Evolutionary conservation across 2,888 invertebrate species (phyloP).

Genomic region (Thyatira batis): DNA sequence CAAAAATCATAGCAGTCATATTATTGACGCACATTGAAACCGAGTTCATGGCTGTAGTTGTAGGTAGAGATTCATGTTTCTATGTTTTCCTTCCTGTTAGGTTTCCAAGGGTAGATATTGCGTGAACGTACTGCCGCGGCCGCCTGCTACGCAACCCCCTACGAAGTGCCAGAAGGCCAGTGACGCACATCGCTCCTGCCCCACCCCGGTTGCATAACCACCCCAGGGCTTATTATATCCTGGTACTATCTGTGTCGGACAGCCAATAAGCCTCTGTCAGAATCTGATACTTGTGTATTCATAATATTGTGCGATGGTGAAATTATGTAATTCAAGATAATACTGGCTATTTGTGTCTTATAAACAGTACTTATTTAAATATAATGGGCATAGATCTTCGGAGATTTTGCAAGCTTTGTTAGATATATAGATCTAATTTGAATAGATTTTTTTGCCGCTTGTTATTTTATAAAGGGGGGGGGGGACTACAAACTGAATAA

Average conservation of each 20-base stretch:
- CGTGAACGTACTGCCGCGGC: background rate
- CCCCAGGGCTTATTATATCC: conserved; percentile 38
- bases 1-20: background rate
- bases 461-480: no score
- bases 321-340: conserved; percentile 5
- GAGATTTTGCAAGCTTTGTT: no score
- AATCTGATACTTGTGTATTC: conserved; percentile 17
- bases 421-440: no score
- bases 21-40: background rate
- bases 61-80: background rate
- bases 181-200: conserved; percentile 45
- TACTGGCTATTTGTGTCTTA: no score
- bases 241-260: conserved; percentile 54
- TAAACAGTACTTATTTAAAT: no score
- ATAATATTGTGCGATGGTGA: conserved; percentile 11
- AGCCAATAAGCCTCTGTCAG: conserved; percentile 41
- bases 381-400: no score
- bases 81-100: background rate
- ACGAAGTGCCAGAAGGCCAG: conserved; percentile 26
- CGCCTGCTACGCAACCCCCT: conserved; percentile 19
- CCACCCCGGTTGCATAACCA: conserved; percentile 32
- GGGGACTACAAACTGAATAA: no score
- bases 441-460: no score
- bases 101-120: background rate
- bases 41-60: background rate